Conservation (phyloP, 64 coral and sea anemone genomes). For the Porites australiensis region DNA sequence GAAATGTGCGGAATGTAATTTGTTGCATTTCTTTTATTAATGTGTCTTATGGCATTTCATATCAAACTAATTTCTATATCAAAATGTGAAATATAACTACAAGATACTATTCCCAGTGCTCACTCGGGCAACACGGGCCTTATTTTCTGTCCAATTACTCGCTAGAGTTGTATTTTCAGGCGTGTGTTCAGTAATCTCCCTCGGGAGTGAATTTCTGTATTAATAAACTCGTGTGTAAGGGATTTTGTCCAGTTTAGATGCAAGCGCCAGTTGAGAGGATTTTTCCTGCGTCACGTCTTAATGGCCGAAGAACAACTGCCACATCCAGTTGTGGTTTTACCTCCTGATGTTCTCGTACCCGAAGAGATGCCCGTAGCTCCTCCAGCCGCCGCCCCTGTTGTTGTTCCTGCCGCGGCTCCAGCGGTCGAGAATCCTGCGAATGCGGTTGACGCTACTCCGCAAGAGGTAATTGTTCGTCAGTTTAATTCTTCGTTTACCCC, state of each 20-base stretch:
- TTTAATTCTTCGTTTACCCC: neutral
- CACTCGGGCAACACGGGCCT: neutral
- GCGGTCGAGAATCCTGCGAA: neutral
- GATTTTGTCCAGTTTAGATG: neutral
- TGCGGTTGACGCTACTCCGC: neutral
- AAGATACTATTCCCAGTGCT: too few species aligned
- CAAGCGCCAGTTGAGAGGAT: neutral
- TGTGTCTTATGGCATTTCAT: too few species aligned
- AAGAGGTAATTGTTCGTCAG: neutral
- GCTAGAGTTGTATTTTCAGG: neutral
- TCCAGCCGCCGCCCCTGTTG: neutral
- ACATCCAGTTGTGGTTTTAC: constrained; percentile 10
- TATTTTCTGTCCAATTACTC: neutral
- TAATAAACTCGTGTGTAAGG: neutral
- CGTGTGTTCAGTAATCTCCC: neutral
- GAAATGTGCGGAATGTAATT: too few species aligned
- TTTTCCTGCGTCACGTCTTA: neutral
- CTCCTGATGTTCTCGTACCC: neutral
- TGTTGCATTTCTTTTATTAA: too few species aligned
- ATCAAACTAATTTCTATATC: too few species aligned
- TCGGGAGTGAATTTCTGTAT: neutral
- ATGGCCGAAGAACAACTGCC: constrained; percentile 2
- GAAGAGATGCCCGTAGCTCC: neutral
- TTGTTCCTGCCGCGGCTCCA: neutral
- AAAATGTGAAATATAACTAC: too few species aligned